Base-by-base conservation (phyloP, 2,888 invertebrate species). In the Nyleta sp. region DNA sequence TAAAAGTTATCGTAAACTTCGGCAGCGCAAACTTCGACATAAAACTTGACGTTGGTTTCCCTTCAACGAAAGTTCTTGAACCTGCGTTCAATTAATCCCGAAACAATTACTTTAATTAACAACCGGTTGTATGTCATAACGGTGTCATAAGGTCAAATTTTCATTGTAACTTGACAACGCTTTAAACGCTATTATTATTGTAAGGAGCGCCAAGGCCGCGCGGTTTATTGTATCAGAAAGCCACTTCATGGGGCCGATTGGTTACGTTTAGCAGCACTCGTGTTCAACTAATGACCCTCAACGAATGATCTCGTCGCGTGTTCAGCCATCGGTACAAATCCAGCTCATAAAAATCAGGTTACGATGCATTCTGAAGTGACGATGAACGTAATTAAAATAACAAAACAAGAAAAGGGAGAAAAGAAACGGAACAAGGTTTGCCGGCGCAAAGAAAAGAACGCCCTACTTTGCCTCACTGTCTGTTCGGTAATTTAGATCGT, bases 401-500 rank as follows among this genome's bases (percentile, higher is more conserved):
- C 40, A 57, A 57, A 44, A 22, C 24, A 52, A 20, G 28, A 7
- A 44, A 42, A 40, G 2, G 28, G 11, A 44, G 13, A 46, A 24
- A 35, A 2, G 13, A 15, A 33, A 42, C 40, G 42, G 28, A n/a
- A n/a, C n/a, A n/a, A n/a, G n/a, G n/a, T n/a, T 35, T n/a, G 31
- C 33, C n/a, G 20, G 38, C n/a, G 24, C 10, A 44, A 44, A 18
- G 20, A 50, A 55, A 53, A 62, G 62, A 22, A 11, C 38, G 28
- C 20, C 44, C 60, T 38, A 28, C 52, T 52, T 55, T 62, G 31
- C 13, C 55, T 57, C 18, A 8, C 31, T 22, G 38, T 64, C 35
- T 64, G 18, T 64, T 78, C 52, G 68, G 52, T 62, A 59, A 75
- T 75, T 79, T 70, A 67, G 67, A 62, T 75, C 44, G 60, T 68